Evolutionary conservation across 2,888 invertebrate species (phyloP).

Genomic region (Azorinus chamasolen): DNA sequence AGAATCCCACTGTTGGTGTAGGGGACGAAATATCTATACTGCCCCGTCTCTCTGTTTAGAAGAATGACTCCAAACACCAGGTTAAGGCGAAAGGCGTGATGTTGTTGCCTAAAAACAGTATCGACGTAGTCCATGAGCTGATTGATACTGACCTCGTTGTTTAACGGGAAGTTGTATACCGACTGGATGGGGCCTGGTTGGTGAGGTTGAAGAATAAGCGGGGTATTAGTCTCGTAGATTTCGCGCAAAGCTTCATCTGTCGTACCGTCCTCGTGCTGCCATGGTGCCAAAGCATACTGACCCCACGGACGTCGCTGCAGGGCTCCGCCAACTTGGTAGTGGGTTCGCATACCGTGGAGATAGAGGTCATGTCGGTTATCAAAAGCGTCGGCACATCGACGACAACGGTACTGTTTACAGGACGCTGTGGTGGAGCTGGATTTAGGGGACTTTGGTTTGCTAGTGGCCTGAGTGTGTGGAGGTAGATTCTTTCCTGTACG

Average conservation of each 20-base stretch:
- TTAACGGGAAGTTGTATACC: slow-evolving; percentile 22
- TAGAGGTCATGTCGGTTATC: slow-evolving; percentile 24
- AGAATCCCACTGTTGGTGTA: slow-evolving; percentile 44
- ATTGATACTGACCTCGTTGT: slow-evolving; percentile 25
- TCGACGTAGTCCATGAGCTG: slow-evolving; percentile 12
- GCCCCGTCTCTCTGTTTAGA: slow-evolving; percentile 26
- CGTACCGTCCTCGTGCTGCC: slow-evolving; percentile 7
- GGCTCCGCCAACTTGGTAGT: slow-evolving; percentile 16
- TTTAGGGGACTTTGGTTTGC: neutral
- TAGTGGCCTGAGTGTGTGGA: no score
- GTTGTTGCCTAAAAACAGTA: slow-evolving; percentile 9
- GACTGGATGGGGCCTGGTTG: slow-evolving; percentile 27
- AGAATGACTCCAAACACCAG: slow-evolving; percentile 35
- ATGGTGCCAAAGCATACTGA: neutral
- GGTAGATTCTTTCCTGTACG: no score
- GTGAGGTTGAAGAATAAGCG: slow-evolving; percentile 16
- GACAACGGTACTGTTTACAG: slow-evolving; percentile 17
- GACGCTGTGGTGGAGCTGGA: no score
- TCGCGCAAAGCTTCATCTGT: slow-evolving; percentile 22
- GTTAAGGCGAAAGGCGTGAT: slow-evolving; percentile 32
- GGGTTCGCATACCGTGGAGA: slow-evolving; percentile 19
- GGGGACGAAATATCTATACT: slow-evolving; percentile 35
- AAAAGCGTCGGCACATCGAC: slow-evolving; percentile 20
- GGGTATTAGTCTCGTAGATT: slow-evolving; percentile 30
- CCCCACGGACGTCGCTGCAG: slow-evolving; percentile 28